Evolutionary conservation across 2,113 vertebrate genomes (phyloP).

Genomic region (Gnathonemus echidnorhynchus): DNA sequence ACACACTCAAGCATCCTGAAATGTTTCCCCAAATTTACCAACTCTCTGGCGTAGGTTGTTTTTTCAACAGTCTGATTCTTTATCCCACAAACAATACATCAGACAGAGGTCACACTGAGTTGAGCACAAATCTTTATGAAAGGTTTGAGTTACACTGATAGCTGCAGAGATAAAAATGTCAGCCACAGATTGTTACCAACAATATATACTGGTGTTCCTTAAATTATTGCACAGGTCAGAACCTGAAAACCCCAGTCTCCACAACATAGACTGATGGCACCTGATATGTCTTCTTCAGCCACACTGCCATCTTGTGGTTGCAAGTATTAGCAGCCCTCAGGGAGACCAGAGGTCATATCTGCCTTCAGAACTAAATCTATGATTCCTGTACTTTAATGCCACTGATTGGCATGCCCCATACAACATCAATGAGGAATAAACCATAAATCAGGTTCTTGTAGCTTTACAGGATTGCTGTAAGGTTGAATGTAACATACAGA

Average conservation of each 20-base stretch:
- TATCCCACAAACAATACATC: not conserved
- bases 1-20: not conserved
- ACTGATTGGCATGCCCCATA: not conserved
- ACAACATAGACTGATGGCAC: not conserved
- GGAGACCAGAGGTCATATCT: not conserved
- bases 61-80: not conserved
- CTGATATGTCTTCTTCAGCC: not conserved
- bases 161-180: not conserved
- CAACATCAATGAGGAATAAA: not conserved
- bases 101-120: not conserved
- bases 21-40: not conserved
- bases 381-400: not conserved
- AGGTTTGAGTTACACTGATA: not conserved
- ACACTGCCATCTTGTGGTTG: not conserved
- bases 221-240: slow-evolving; percentile 15
- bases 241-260: not conserved
- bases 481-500: not conserved
- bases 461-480: not conserved
- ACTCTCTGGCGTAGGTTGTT: not conserved
- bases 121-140: not conserved
- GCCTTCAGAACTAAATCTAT: not conserved
- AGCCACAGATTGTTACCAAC: not conserved
- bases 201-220: not conserved
- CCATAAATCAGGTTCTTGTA: not conserved
- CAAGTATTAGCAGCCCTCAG: not conserved